Percentiles rank a stretch among this genome's conserved stretches.
phyloP scores from a whole-genome alignment of 2,113 vertebrate species.

The Carettochelys insculpta region DNA sequence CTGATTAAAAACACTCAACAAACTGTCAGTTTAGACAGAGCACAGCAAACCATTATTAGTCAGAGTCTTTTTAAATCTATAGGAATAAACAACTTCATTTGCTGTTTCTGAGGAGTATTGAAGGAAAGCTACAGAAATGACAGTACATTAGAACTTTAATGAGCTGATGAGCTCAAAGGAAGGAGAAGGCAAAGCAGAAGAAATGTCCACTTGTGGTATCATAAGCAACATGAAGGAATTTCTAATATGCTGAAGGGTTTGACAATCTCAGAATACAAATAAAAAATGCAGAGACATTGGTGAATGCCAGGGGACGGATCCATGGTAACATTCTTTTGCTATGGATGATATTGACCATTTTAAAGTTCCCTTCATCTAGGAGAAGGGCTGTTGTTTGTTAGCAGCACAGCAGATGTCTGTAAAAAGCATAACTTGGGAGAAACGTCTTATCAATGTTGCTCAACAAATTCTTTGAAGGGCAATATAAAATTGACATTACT shows the following conservation, averaged over 20 bases:
- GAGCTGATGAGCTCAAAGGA: background rate
- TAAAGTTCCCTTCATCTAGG: background rate
- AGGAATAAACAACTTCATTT: background rate
- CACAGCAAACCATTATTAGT: background rate
- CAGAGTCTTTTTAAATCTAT: background rate
- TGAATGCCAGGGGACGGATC: background rate
- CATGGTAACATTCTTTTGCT: background rate
- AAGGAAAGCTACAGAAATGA: background rate
- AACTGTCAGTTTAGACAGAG: background rate
- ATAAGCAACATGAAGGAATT: background rate
- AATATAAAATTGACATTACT: background rate
- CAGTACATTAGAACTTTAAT: background rate
- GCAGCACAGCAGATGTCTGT: background rate
- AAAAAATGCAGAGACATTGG: background rate
- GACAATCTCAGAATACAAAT: background rate
- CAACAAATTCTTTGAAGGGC: background rate
- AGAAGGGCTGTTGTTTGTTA: background rate
- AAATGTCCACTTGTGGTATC: background rate
- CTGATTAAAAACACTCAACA: background rate
- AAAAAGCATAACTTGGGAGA: background rate
- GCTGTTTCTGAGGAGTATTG: background rate
- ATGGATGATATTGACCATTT: background rate
- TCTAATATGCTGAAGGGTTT: background rate
- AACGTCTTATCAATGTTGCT: background rate
- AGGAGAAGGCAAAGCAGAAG: background rate